Evolutionary conservation across 2,888 invertebrate species (phyloP).

Genomic region (Platycnemis pennipes): DNA sequence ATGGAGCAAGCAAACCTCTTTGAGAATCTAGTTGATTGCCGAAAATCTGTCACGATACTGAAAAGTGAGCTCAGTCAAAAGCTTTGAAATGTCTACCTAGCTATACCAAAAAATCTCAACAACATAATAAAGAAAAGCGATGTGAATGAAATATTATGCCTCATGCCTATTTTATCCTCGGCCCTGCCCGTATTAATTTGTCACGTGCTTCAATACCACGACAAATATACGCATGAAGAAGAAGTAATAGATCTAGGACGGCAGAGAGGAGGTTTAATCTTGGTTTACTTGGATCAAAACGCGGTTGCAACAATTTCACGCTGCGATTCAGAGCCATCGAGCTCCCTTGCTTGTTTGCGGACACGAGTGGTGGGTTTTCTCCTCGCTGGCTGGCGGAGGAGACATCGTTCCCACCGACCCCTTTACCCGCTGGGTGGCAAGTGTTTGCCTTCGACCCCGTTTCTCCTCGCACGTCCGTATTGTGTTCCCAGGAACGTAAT

Average conservation of each 20-base stretch:
- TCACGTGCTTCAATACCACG: too few species aligned
- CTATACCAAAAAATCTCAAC: too few species aligned
- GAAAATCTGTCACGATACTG: too few species aligned
- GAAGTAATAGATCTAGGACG: background rate
- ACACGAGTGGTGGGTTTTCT: background rate
- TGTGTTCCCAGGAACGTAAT: background rate
- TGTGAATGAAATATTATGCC: too few species aligned
- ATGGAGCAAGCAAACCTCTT: too few species aligned
- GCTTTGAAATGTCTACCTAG: too few species aligned
- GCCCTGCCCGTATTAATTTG: too few species aligned
- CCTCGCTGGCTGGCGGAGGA: background rate
- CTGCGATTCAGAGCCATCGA: background rate
- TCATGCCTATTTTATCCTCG: too few species aligned
- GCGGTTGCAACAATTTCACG: background rate
- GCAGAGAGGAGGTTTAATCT: background rate
- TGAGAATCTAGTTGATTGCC: too few species aligned
- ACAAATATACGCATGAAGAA: background rate
- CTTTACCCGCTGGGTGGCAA: background rate
- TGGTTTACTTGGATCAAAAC: background rate
- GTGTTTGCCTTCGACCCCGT: background rate
- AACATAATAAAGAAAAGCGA: too few species aligned
- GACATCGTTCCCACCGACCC: background rate
- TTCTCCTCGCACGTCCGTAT: background rate
- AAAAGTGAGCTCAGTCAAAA: too few species aligned
- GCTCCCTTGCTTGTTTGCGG: background rate